Evolutionary conservation across 92 coral and sea anemone genomes (phyloP), one percentile per base, ranked within the genome.

Genomic region (Phenganax stokvisi): DNA sequence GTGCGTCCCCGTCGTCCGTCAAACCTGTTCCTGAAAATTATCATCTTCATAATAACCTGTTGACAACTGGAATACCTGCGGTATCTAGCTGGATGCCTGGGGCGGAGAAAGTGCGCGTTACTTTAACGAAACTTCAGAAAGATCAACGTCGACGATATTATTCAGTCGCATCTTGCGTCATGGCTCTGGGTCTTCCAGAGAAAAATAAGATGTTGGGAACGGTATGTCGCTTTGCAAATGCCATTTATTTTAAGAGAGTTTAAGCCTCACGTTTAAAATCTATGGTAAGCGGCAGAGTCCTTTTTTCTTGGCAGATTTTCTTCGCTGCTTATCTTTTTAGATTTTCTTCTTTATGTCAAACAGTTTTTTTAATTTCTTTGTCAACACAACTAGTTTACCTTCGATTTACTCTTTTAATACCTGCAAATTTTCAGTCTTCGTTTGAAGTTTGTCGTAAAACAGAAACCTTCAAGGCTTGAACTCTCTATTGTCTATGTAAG

Each of bases 111-210:
- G 77, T 96, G 12, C 79, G 69, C 57, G 84, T 74, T 61, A 64
- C 83, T 76, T 72, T 92, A 9, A 20, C 79, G 30, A 79, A 76
- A 13, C 58, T 89, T 74, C 87, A 80, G 59, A 74, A 59, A 70
- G 90, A 89, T 83, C 86, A 85, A 6, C 88, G 84, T 63, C 80
- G 91, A 64, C 87, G 86, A 67, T 81, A 86, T 31, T 87, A 85
- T 66, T 87, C 89, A 74, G 91, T 96, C 59, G 75, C 92, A 76
- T 97, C 90, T 3, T 92, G 99, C 76, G 75, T 96, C 71, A 84
- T 96, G 88, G 90, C 99, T 16, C 97, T 92, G 80, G 99, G 96
- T 1, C 89, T 96, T 25, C 99, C 99, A 9, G 99, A 96, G 73
- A 86, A 85, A 57, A 96, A 91, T 17, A 88, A 90, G 65, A 88